Evolutionary conservation across 2,888 invertebrate genomes (phyloP), one percentile per base, ranked within the genome.

Genomic region (Danaus chrysippus): DNA sequence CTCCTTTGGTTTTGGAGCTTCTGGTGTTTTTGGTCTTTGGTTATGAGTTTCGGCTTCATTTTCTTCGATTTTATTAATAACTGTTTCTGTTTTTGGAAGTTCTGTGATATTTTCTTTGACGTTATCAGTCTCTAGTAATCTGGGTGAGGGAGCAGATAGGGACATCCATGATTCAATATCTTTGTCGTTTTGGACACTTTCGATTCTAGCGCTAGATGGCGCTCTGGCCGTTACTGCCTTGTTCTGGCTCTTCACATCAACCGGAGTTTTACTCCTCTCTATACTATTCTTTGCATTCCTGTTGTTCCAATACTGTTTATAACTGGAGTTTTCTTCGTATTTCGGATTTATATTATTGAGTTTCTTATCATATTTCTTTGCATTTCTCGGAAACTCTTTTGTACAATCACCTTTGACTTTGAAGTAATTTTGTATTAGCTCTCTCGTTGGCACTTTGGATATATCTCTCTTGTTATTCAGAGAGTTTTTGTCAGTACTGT

Each of bases 131-230:
- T 86, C 83, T 15, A 79, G 61, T 41, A 77, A 55, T 68, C 84
- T 79, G 3, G 91, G 89, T 9, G 88, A 84, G 12, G 85, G 79
- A n/a, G 81, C 82, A 3, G 87, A 80, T 12, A 90, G 68, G 1
- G 91, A 91, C 85, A 92, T 88, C 91, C 91, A 92, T 0, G 91
- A 91, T 68, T 89, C 91, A 42, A 91, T 77, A 63, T 91, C 91
- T 77, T 84, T 88, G 58, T 91, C 91, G 54, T 85, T 84, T 63
- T 89, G 82, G 1, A 90, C 85, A 43, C 82, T 76, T 54, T 87
- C 87, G 59, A 88, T 81, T 69, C 91, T 83, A 56, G 91, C 87
- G 59, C 90, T 91, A 13, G 83, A 66, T 1, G 89, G 88, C 55
- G 78, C 71, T 8, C 71, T 75, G 42, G 76, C 68, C 1, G 82